Base-by-base conservation (phyloP, 1,140 invertebrate species). In the Solen grandis region DNA sequence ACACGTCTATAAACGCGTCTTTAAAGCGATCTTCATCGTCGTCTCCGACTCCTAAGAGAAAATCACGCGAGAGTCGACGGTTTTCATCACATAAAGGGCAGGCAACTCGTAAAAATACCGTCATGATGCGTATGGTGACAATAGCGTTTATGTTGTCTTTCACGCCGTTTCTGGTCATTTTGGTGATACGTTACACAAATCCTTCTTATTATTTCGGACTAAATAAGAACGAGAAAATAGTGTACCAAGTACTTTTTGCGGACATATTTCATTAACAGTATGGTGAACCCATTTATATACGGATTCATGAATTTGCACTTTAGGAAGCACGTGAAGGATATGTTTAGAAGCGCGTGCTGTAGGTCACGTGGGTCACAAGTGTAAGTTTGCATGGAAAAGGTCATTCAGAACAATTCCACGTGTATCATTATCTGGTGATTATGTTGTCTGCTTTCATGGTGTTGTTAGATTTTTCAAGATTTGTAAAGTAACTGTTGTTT, bases 91-190 rank as follows among this genome's bases (percentile, higher is more conserved):
- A 68, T 5, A 46, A 46, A n/a, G 31, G 31, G n/a, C 66, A 60
- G 22, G 38, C 76, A 14, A 79, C 76, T 8, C 19, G 76, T 36
- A 79, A 59, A 29, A 79, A 79, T 52, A 79, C 76, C 8, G 57
- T 79, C 2, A 70, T 79, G 76, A 79, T 79, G 76, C n/a, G 76
- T 62, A 63, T 79, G 76, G 76, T 79, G 13, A 79, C 76, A 2
- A 79, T 79, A 33, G 76, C 76, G 25, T 79, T 79, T 35, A 72
- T 79, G 76, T 8, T 63, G 31, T 70, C 65, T 29, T 79, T 62
- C 31, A 79, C 76, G 29, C 76, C 76, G 60, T 79, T 79, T 46
- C 36, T 79, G 10, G 27, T 57, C 3, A 63, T 79, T 35, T 31
- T 79, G 4, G 62, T 70, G 1, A 70, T 79, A 31, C 65, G 76